Evolutionary conservation across 2,888 invertebrate species (phyloP), one percentile per base, ranked within the genome.

Genomic region (Leptothorax acervorum): DNA sequence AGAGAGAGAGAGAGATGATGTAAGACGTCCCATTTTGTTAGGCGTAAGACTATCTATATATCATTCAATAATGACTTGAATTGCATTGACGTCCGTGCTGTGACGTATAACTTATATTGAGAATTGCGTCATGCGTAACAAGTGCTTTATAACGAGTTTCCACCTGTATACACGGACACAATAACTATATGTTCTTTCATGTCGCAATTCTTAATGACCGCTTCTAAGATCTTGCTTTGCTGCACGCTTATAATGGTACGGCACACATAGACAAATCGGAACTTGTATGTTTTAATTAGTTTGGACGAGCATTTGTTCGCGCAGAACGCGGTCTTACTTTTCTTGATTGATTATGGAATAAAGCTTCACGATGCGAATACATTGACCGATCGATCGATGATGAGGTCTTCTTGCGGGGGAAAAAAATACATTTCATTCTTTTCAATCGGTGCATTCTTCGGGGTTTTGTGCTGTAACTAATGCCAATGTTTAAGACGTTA

Each of bases 351-450:
- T 88, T 81, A 48, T 68, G 23, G 42, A 66, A 84, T 81, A 86
- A 86, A 81, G 83, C 76, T 75, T 85, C 84, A 42, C 60, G 86
- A 73, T 66, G 53, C 70, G 73, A 66, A 48, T 74, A 76, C 65
- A 74, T 82, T 85, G 82, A 83, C 82, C 83, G 85, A 88, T 87
- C 83, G 84, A 87, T 78, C 85, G 84, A 73, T 82, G 79, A 79
- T 66, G 76, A 78, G 66, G 83, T 84, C 39, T 85, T 88, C 83
- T 83, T 71, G 81, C 83, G 53, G 51, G 57, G 15, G 15, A 68
- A 81, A 85, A 87, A 88, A 71, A 81, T 86, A 86, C 48, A 11
- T 82, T 82, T 85, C 76, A 79, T 83, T 84, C 84, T n/a, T 76
- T n/a, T 31, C 53, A 23, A 62, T 57, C 12, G 31, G 11, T 42